Evolutionary conservation across 1,140 invertebrate genomes (phyloP).

Genomic region (Anthonomus grandis): DNA sequence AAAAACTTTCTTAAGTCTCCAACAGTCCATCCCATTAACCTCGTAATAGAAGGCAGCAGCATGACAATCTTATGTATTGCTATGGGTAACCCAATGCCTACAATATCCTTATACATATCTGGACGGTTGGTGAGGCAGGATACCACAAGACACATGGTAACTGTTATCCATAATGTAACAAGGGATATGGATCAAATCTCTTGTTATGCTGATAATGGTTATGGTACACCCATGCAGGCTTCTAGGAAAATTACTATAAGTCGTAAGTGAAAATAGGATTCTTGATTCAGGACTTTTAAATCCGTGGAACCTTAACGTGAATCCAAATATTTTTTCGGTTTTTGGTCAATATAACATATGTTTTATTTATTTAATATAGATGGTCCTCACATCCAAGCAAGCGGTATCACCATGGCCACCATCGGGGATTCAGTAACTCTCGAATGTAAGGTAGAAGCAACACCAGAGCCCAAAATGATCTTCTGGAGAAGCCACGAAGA

Average conservation of each 20-base stretch:
- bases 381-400: slow-evolving; percentile 68
- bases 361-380: no score
- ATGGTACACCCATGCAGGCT: slow-evolving; percentile 78
- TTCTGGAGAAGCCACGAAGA: slow-evolving; percentile 74
- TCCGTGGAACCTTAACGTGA: no score
- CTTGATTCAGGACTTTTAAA: no score
- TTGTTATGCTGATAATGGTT: slow-evolving; percentile 82
- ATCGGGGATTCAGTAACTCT: slow-evolving; percentile 68
- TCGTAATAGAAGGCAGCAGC: slow-evolving; percentile 75
- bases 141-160: slow-evolving; percentile 75
- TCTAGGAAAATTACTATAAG: slow-evolving; percentile 71
- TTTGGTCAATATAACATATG: no score
- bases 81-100: slow-evolving; percentile 75
- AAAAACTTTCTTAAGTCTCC: slow-evolving; percentile 59
- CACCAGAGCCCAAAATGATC: slow-evolving; percentile 72
- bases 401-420: slow-evolving; percentile 69
- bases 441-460: slow-evolving; percentile 71
- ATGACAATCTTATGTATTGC: slow-evolving; percentile 83
- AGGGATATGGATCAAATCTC: slow-evolving; percentile 78
- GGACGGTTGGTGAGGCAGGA: slow-evolving; percentile 72
- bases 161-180: slow-evolving; percentile 75
- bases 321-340: no score
- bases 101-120: slow-evolving; percentile 74
- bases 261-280: slow-evolving; percentile 58
- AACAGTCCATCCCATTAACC: slow-evolving; percentile 74